phyloP scores from a whole-genome alignment of 2,113 vertebrate genomes.

The Cricetomys ansorgei region DNA sequence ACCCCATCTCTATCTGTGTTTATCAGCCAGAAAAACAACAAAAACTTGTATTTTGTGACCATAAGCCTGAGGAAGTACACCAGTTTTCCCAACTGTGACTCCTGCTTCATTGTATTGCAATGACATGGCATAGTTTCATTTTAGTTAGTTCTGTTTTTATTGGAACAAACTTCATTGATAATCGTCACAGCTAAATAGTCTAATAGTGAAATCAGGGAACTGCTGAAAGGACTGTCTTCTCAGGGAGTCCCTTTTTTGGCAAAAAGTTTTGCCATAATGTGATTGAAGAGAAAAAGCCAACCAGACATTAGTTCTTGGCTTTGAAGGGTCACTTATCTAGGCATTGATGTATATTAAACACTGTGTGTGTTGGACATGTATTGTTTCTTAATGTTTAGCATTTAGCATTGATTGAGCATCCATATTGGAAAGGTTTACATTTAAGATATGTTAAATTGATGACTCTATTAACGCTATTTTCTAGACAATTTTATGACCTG shows the following conservation, averaged over 20 bases:
- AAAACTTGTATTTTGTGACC: not conserved
- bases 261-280: conserved; percentile 20
- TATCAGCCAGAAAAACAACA: not conserved
- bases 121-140: not conserved
- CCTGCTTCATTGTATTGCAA: conserved; percentile 34
- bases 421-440: not conserved
- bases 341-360: not conserved
- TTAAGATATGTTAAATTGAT: not conserved
- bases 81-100: not conserved
- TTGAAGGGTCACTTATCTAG: not conserved
- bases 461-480: not conserved
- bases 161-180: not conserved
- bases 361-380: not conserved
- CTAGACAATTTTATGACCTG: not conserved
- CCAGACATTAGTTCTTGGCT: not conserved
- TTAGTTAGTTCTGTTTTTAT: conserved; percentile 29
- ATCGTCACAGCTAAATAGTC: conserved; percentile 21
- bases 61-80: not conserved
- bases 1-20: not conserved
- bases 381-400: conserved; percentile 29
- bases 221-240: conserved; percentile 32
- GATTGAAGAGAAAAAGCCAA: not conserved
- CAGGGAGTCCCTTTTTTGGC: not conserved
- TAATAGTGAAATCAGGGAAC: conserved; percentile 22
- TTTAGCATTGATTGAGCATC: not conserved